These are phyloP conservation scores for Drosophila ficusphila DNA, from an alignment of 1,140 invertebrate genomes.

Conservation along the genomic window DNA sequence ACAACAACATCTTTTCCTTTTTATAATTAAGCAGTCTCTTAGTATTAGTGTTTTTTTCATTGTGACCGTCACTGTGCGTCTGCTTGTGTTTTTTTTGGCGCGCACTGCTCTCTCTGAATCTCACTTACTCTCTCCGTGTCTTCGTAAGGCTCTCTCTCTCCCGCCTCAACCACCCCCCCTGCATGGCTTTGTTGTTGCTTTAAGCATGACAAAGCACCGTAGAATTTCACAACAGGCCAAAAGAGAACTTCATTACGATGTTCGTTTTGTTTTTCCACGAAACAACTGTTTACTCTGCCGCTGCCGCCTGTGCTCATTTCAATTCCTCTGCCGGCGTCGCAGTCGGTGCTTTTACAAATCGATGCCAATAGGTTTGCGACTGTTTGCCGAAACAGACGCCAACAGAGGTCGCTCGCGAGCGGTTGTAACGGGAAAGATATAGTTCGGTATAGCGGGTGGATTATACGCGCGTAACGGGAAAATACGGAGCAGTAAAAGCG, in stretches of 20 bases:
- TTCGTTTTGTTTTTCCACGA: slow-evolving; percentile 82
- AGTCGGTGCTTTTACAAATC: slow-evolving; percentile 74
- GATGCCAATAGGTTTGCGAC: slow-evolving; percentile 79
- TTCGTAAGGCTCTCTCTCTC: not conserved
- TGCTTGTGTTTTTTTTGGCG: slow-evolving; percentile 69
- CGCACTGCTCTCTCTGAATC: slow-evolving; percentile 61
- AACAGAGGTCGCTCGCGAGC: slow-evolving; percentile 61
- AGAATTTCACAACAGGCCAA: slow-evolving; percentile 80
- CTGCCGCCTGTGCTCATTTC: slow-evolving; percentile 69
- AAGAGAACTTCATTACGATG: slow-evolving; percentile 75
- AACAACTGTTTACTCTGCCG: slow-evolving; percentile 76
- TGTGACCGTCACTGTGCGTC: slow-evolving; percentile 3
- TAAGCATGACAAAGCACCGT: slow-evolving; percentile 81
- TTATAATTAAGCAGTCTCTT: too few relatives aligned
- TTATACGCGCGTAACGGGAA: slow-evolving; percentile 51
- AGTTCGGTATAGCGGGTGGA: slow-evolving; percentile 13
- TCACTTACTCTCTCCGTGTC: slow-evolving; percentile 39
- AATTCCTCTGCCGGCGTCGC: slow-evolving; percentile 49
- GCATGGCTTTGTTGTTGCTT: slow-evolving; percentile 57
- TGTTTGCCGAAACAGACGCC: slow-evolving; percentile 78
- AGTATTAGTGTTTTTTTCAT: too few relatives aligned
- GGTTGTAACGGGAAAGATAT: slow-evolving; percentile 49
- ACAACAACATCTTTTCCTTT: too few relatives aligned
- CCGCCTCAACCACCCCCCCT: not conserved
- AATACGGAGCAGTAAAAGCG: slow-evolving; percentile 51